Evolutionary conservation across 1,140 invertebrate genomes (phyloP).

Genomic region (Pseudomyrmex flavicornis): DNA sequence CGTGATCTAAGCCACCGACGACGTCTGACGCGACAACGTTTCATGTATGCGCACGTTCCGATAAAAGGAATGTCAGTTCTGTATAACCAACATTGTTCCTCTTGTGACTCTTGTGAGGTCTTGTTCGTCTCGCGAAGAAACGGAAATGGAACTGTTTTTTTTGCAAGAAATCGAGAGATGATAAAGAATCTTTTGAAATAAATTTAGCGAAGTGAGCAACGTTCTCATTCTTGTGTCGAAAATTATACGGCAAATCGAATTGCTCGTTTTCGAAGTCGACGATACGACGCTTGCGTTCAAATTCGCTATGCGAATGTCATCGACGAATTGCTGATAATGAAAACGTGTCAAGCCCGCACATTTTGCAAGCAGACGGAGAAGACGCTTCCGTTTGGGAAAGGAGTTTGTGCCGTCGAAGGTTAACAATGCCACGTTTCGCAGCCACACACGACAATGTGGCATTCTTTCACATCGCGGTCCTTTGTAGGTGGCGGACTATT

Average conservation of each 20-base stretch:
- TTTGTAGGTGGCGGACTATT: slow-evolving; percentile 75
- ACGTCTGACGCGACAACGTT: slow-evolving; percentile 55
- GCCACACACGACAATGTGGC: slow-evolving; percentile 66
- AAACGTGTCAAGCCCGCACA: slow-evolving; percentile 37
- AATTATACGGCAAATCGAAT: not conserved
- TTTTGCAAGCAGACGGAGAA: slow-evolving; percentile 52
- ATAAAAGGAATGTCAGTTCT: slow-evolving; percentile 11
- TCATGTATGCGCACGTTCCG: slow-evolving; percentile 8
- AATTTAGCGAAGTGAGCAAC: too few relatives aligned
- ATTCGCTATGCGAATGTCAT: slow-evolving; percentile 18
- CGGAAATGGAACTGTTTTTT: too few relatives aligned
- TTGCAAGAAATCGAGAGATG: not conserved
- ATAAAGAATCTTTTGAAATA: not conserved
- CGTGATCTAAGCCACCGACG: slow-evolving; percentile 25
- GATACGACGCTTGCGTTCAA: slow-evolving; percentile 7
- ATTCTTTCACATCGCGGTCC: slow-evolving; percentile 76
- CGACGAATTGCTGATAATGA: slow-evolving; percentile 26
- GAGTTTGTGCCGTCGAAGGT: slow-evolving; percentile 76
- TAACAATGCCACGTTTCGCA: slow-evolving; percentile 75
- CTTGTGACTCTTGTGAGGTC: too few relatives aligned
- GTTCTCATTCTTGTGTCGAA: not conserved
- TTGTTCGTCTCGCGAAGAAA: too few relatives aligned
- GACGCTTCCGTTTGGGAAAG: slow-evolving; percentile 61
- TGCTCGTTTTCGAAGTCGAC: slow-evolving; percentile 10
- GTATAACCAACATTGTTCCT: not conserved